Conservation (phyloP, 92 coral and sea anemone genomes). For the Paramuricea clavata region DNA sequence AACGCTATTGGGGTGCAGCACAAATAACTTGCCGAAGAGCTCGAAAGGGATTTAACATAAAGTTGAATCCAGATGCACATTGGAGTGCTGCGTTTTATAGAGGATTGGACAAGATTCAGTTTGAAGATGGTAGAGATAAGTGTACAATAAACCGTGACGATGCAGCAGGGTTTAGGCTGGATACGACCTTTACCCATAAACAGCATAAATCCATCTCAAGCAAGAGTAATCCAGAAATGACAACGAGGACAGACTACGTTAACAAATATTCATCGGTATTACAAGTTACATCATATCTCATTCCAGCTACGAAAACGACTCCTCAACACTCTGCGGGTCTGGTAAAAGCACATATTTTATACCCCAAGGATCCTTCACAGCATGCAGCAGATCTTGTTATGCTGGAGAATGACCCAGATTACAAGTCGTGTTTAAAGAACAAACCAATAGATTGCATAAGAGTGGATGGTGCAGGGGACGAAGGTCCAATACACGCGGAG, state of each 20-base stretch:
- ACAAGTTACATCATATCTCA: conserved; percentile 57
- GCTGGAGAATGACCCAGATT: conserved; percentile 49
- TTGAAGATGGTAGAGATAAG: conserved; percentile 63
- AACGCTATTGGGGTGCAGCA: conserved; percentile 55
- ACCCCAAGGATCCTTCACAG: conserved; percentile 54
- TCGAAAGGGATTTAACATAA: conserved; percentile 54
- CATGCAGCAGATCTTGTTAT: conserved; percentile 47
- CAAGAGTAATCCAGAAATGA: conserved; percentile 41
- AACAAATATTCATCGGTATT: conserved; percentile 58
- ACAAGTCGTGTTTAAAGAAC: conserved; percentile 29
- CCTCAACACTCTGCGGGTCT: conserved; percentile 51
- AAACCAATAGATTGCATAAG: conserved; percentile 58
- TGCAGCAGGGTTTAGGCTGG: conserved; percentile 61
- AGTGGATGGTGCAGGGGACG: conserved; percentile 59
- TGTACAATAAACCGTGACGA: conserved; percentile 57
- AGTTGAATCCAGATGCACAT: conserved; percentile 52
- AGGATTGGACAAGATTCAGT: conserved; percentile 57
- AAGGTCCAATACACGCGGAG: conserved; percentile 44
- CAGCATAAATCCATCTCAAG: conserved; percentile 49
- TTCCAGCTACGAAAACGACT: conserved; percentile 41
- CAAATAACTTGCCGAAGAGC: conserved; percentile 49
- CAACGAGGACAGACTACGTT: conserved; percentile 61
- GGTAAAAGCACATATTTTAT: conserved; percentile 62
- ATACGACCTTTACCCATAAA: conserved; percentile 64
- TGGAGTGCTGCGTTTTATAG: conserved; percentile 42